Evolutionary conservation across 1,140 invertebrate species (phyloP).

Genomic region (Rhyacophila brunnea): DNA sequence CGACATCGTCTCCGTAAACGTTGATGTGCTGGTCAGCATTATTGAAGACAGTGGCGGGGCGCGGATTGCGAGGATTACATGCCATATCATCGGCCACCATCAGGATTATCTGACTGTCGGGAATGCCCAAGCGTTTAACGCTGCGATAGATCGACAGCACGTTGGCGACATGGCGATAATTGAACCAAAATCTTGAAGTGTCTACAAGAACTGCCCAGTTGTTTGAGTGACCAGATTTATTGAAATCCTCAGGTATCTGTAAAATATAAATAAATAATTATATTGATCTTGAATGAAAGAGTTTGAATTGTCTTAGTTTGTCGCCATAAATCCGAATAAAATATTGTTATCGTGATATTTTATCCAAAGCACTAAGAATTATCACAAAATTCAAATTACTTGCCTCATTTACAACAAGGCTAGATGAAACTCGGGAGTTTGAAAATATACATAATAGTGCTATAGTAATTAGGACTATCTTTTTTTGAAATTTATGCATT

Average conservation of each 20-base stretch:
- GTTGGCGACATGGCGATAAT: constrained; percentile 99
- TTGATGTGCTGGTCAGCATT: constrained; percentile 98
- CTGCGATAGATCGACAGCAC: constrained; percentile 97
- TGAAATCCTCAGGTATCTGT: constrained; percentile 49
- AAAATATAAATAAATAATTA: too few species aligned
- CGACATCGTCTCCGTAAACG: constrained; percentile 98
- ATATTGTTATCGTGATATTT: too few species aligned
- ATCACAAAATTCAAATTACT: too few species aligned
- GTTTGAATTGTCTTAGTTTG: too few species aligned
- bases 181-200: constrained; percentile 99
- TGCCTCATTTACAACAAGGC: too few species aligned
- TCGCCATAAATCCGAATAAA: too few species aligned
- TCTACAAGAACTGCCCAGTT: constrained; percentile 99
- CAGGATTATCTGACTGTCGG: constrained; percentile 94
- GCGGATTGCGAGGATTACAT: constrained; percentile 95
- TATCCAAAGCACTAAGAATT: too few species aligned
- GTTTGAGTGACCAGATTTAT: constrained; percentile 81
- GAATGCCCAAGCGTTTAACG: constrained; percentile 96
- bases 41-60: constrained; percentile 97
- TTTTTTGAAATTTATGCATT: too few species aligned
- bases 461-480: too few species aligned
- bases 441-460: too few species aligned
- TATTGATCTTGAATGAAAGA: too few species aligned
- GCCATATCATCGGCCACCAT: constrained; percentile 99
- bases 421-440: too few species aligned